Conservation (phyloP, 2,797 vertebrate species). For the Loris lydekkerianus region DNA sequence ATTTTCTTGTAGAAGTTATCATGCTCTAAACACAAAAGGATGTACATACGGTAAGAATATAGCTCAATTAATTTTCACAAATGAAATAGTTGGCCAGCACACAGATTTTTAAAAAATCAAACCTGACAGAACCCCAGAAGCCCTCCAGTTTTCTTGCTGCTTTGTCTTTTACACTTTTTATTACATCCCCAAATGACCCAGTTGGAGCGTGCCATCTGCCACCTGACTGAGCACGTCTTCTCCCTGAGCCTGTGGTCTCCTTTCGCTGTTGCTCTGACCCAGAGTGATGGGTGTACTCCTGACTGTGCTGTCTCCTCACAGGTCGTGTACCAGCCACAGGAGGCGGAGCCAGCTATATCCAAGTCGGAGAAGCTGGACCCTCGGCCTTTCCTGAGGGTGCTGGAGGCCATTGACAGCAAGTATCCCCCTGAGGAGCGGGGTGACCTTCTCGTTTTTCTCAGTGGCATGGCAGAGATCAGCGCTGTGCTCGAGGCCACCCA, state of each 20-base stretch:
- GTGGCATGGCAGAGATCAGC: slow-evolving; percentile 94
- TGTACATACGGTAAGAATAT: accelerated
- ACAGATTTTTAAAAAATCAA: too few species aligned
- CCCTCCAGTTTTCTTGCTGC: not conserved
- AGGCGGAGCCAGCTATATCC: slow-evolving; percentile 86
- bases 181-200: not conserved
- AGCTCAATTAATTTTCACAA: not conserved
- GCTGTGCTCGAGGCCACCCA: slow-evolving; percentile 93
- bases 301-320: slow-evolving; percentile 68
- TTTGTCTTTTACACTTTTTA: not conserved
- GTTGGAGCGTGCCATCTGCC: not conserved
- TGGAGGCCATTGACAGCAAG: slow-evolving; percentile 94
- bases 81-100: not conserved
- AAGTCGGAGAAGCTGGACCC: slow-evolving; percentile 93
- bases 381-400: slow-evolving; percentile 93
- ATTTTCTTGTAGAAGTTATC: not conserved
- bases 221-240: accelerated
- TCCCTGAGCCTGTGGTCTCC: accelerated
- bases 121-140: not conserved
- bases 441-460: slow-evolving; percentile 96
- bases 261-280: accelerated
- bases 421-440: slow-evolving; percentile 94
- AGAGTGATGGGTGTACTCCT: not conserved
- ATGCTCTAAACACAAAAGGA: not conserved
- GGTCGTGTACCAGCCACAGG: slow-evolving; percentile 94